phyloP scores from a whole-genome alignment of 2,888 invertebrate species.

The Cerastis rubricosa region DNA sequence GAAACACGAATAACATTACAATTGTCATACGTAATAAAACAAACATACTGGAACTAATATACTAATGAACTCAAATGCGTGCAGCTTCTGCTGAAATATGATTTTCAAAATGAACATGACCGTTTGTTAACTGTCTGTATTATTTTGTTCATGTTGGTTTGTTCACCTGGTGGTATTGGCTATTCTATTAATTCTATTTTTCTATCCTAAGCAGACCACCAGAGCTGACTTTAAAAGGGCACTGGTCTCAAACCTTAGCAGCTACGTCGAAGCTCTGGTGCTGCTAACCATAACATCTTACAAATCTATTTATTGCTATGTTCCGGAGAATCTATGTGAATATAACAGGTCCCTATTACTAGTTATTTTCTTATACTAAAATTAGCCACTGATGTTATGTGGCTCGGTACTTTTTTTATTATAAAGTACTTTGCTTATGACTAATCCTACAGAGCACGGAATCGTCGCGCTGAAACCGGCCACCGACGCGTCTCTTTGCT shows the following conservation, averaged over 20 bases:
- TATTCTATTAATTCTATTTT: slow-evolving; percentile 13
- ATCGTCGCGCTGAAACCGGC: background rate
- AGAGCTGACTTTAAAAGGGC: background rate
- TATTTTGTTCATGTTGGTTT: slow-evolving; percentile 9
- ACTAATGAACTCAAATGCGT: slow-evolving; percentile 39
- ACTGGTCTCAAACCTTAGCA: background rate
- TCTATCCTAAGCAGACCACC: slow-evolving; percentile 1
- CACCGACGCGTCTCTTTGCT: slow-evolving; percentile 3
- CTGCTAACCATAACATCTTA: slow-evolving; percentile 33
- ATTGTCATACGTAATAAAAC: slow-evolving; percentile 27
- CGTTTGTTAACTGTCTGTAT: slow-evolving; percentile 18
- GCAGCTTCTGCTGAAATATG: slow-evolving; percentile 27
- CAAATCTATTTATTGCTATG: background rate
- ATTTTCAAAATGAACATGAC: slow-evolving; percentile 19
- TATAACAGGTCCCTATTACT: slow-evolving; percentile 21
- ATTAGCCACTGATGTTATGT: slow-evolving; percentile 17
- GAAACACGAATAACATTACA: slow-evolving; percentile 26
- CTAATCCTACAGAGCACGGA: slow-evolving; percentile 5
- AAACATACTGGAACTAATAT: slow-evolving; percentile 35
- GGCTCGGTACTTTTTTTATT: slow-evolving; percentile 12
- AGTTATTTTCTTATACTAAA: slow-evolving; percentile 1
- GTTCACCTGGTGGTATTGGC: slow-evolving; percentile 11
- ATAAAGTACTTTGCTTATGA: background rate
- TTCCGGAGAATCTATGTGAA: slow-evolving; percentile 35
- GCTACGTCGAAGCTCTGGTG: slow-evolving; percentile 5